Percentiles rank a stretch among this genome's conserved stretches.
phyloP scores from a whole-genome alignment of 1,140 invertebrate genomes.

The Ptiloglossa arizonensis region DNA sequence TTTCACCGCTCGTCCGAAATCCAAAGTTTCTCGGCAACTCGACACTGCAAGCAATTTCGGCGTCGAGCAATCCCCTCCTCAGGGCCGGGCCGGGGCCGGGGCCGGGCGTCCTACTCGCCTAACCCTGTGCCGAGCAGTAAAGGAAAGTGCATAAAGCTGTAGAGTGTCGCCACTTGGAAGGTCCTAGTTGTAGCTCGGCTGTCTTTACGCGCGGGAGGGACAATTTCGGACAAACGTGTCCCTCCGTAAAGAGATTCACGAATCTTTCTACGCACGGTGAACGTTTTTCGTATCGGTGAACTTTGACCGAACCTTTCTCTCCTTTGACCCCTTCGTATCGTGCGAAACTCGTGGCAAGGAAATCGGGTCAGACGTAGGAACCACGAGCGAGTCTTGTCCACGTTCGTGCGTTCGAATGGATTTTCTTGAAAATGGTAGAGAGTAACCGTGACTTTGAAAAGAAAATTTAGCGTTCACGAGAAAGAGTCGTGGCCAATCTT shows the following conservation, averaged over 20 bases:
- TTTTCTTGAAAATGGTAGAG: no score
- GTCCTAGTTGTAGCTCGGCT: conserved; percentile 39
- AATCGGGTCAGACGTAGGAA: no score
- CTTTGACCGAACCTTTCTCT: not conserved
- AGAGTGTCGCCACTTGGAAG: conserved; percentile 66
- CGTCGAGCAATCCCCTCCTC: conserved; percentile 61
- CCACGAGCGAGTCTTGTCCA: no score
- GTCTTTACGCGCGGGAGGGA: conserved; percentile 16
- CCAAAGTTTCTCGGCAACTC: conserved; percentile 79
- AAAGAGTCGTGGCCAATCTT: no score
- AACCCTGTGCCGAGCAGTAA: conserved; percentile 69
- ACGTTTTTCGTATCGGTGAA: not conserved
- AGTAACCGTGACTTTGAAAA: no score
- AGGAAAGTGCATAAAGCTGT: conserved; percentile 79
- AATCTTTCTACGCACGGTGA: not conserved
- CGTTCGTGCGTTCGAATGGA: no score
- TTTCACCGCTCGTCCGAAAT: conserved; percentile 72
- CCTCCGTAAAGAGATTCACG: not conserved
- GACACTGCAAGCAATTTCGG: conserved; percentile 81
- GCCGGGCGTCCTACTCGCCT: conserved; percentile 55
- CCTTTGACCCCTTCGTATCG: no score
- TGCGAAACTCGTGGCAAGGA: no score
- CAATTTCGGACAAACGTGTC: conserved; percentile 16
- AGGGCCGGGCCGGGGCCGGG: conserved; percentile 13
- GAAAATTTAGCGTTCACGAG: no score